Base-by-base conservation (phyloP, 2,888 invertebrate species). In the Andrena fulva region DNA sequence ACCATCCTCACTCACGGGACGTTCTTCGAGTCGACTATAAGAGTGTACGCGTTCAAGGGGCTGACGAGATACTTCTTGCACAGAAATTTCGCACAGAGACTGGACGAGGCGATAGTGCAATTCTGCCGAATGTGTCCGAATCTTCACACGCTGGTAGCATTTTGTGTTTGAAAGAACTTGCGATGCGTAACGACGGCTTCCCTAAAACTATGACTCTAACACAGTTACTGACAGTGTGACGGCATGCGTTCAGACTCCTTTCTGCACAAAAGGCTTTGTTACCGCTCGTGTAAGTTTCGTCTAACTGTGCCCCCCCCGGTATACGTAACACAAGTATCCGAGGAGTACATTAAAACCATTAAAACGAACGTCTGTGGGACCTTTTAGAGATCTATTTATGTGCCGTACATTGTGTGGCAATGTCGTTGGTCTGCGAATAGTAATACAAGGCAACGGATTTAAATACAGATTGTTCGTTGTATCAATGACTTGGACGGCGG, bases 61-160 rank as follows among this genome's bases (percentile, higher is more conserved):
- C 91, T 97, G 68, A 97, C 97, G 0, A 95, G 96, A 85, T 96
- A 96, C 90, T 95, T 95, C 83, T 95, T 96, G 86, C 95, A 96
- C 3, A 96, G 96, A 90, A 95, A 95, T 1, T 98, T 97, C 94
- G 94, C 95, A 72, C 96, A 96, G 78, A 95, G 98, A 89, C 95
- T 96, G 56, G 98, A 98, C 91, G 95, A 96, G 27, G 93, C 96
- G 64, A 92, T 97, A 73, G 92, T 98, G 64, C 94, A 96, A 80
- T 94, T 98, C 82, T 96, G 96, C 82, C 94, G 96, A 68, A 95
- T 96, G 88, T 97, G 97, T 92, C 95, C 95, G 29, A 95, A 95
- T 90, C 92, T 97, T 62, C 95, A 96, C 74, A 96, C 96, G 6
- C 92, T 97, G 94, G 97, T 97, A 94, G 89, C 87, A 80, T 86